Conservation (phyloP, 2,113 vertebrate genomes). For the Solea senegalensis region DNA sequence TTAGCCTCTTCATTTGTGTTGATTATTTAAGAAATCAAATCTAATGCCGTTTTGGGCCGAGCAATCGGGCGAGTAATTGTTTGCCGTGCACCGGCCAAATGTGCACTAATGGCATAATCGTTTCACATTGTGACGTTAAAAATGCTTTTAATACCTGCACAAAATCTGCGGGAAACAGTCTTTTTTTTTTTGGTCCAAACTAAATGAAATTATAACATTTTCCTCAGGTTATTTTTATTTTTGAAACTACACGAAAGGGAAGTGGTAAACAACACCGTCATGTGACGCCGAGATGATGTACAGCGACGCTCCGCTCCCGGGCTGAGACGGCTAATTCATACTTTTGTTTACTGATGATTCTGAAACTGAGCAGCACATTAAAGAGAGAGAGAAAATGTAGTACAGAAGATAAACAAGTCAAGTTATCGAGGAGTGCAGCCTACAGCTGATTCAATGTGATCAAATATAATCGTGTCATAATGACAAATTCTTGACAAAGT, state of each 20-base stretch:
- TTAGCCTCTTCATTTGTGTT: constrained; percentile 49
- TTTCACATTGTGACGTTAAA: constrained; percentile 11
- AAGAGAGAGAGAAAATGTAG: constrained; percentile 17
- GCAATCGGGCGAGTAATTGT: constrained; percentile 52
- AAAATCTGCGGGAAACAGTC: background rate
- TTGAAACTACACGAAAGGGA: constrained; percentile 35
- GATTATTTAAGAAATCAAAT: constrained; percentile 60
- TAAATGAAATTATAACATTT: constrained; percentile 29
- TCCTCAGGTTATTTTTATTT: constrained; percentile 9
- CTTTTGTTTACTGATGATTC: constrained; percentile 47
- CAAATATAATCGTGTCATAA: too few species aligned
- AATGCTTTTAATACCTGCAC: background rate
- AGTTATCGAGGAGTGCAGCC: background rate
- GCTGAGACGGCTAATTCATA: constrained; percentile 44
- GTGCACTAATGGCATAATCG: constrained; percentile 36
- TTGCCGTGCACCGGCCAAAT: constrained; percentile 36
- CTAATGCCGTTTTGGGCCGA: constrained; percentile 43
- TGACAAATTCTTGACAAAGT: too few species aligned
- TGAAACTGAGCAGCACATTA: constrained; percentile 50
- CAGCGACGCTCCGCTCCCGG: constrained; percentile 43
- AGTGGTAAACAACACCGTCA: constrained; percentile 44
- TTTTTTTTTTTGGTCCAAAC: background rate
- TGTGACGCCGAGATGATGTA: constrained; percentile 11
- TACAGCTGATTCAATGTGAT: background rate
- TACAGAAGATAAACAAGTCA: constrained; percentile 55